Evolutionary conservation across 1,140 invertebrate genomes (phyloP).

Genomic region (Macrosteles quadrilineatus): DNA sequence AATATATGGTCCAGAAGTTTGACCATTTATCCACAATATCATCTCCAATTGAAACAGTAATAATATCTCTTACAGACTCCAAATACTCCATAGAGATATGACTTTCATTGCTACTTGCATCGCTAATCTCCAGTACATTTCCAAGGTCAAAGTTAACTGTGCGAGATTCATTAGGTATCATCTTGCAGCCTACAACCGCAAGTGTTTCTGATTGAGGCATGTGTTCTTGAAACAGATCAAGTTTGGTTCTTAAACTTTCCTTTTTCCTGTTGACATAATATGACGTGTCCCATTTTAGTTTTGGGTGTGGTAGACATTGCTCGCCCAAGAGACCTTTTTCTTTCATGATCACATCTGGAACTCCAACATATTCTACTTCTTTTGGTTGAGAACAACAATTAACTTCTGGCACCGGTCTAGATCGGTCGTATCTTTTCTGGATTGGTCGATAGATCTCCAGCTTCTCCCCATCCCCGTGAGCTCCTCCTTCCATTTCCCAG

Average conservation of each 20-base stretch:
- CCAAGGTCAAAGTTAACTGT: too few relatives aligned
- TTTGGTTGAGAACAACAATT: neutral
- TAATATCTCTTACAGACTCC: neutral
- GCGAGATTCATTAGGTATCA: too few relatives aligned
- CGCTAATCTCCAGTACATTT: too few relatives aligned
- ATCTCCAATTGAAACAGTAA: neutral
- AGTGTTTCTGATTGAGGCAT: neutral
- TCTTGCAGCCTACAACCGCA: too few relatives aligned
- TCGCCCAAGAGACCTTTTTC: neutral
- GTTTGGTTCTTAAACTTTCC: neutral
- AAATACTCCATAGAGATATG: too few relatives aligned
- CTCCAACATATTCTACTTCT: conserved; percentile 4
- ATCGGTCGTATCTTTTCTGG: conserved; percentile 2
- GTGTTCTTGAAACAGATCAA: neutral
- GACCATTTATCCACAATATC: neutral
- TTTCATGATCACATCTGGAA: neutral
- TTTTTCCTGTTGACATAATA: neutral
- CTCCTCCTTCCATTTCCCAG: neutral
- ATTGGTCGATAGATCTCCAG: neutral
- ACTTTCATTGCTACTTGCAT: too few relatives aligned
- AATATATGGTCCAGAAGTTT: neutral
- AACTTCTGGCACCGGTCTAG: neutral
- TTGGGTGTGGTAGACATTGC: neutral
- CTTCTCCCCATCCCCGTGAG: neutral
- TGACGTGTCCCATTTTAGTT: neutral